A percentile compares a stretch with the other conserved stretches of the same genome.
These are phyloP conservation scores for Patella ulyssiponensis DNA, from an alignment of 2,888 invertebrate species.

Conservation along the genomic window DNA sequence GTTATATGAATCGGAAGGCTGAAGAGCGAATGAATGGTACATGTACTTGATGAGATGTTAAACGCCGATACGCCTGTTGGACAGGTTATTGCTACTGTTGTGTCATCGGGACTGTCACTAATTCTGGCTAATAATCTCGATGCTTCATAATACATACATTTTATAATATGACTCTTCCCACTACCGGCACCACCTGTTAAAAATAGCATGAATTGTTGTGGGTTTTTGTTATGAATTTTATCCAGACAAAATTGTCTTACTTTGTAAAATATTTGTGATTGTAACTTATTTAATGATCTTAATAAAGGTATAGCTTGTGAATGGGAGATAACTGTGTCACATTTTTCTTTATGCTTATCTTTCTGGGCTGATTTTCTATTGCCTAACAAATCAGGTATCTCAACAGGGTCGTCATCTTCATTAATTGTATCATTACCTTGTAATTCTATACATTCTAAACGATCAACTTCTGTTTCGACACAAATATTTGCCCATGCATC, in stretches of 20 bases:
- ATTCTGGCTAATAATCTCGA: constrained; percentile 8
- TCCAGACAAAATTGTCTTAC: constrained; percentile 27
- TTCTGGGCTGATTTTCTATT: not conserved
- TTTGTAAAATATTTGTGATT: constrained; percentile 26
- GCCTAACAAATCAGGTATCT: not conserved
- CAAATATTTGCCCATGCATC: constrained; percentile 20
- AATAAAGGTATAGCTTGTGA: constrained; percentile 3
- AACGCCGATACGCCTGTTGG: constrained; percentile 11
- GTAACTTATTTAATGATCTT: constrained; percentile 21
- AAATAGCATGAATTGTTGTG: constrained; percentile 20
- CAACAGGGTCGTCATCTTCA: not conserved
- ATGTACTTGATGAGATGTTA: constrained; percentile 21
- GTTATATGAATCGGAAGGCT: not conserved
- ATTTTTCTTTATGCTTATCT: not conserved
- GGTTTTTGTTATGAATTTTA: not conserved
- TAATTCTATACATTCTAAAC: not conserved
- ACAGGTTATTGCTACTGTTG: not conserved
- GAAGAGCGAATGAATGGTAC: not conserved
- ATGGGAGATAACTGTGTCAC: not conserved
- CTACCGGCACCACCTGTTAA: constrained; percentile 25
- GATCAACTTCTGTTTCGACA: constrained; percentile 9
- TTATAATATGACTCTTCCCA: constrained; percentile 20
- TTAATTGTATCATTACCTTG: not conserved
- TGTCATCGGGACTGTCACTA: constrained; percentile 15
- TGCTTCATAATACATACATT: constrained; percentile 27